Evolutionary conservation across 2,113 vertebrate species (phyloP), one percentile per base, ranked within the genome.

Genomic region (Mohoua ochrocephala): DNA sequence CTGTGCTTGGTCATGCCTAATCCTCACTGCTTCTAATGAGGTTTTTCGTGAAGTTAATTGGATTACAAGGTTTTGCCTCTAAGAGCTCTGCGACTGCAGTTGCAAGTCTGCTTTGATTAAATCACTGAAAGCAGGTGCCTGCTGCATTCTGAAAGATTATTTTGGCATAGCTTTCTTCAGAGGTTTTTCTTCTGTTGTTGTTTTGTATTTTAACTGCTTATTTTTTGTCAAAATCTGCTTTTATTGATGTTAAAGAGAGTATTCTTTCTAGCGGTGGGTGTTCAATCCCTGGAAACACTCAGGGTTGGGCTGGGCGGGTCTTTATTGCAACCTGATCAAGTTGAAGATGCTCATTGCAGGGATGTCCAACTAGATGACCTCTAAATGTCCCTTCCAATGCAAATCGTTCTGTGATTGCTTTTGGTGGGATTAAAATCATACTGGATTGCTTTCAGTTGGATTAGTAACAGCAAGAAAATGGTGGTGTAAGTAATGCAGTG

Each of bases 41-140:
- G 70, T 90, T 93, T 93, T 41, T 69, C 10, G 5, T 41, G 54
- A 74, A 86, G 59, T 80, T 96, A 96, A 96, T 95, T 95, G 39
- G 21, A 41, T 91, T 90, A 93, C 24, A 59, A 64, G 87, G 41
- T 84, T 91, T 94, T 83, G 71, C 41, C 59, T 84, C 63, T 60
- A 73, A 91, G 67, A 94, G 71, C 27, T 96, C 54, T 70, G 42
- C 59, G 64, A 56, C 59, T 80, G 59, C 50, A 86, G 54, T 35
- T 80, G 24, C 35, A 88, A 69, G 35, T 63, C 39, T 90, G 85
- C 39, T 94, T 88, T 77, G 39, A 79, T 84, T 84, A 71, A 57
- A 87, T 68, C 33, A 27, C 39, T 61, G 45, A 61, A 73, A 86
- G 27, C n/a, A 45, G 35, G 21, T 54, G 27, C 13, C 18, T 2